These are phyloP conservation scores for Anguilla obscura DNA, from an alignment of 2,797 vertebrate genomes.

Conservation along the genomic window DNA sequence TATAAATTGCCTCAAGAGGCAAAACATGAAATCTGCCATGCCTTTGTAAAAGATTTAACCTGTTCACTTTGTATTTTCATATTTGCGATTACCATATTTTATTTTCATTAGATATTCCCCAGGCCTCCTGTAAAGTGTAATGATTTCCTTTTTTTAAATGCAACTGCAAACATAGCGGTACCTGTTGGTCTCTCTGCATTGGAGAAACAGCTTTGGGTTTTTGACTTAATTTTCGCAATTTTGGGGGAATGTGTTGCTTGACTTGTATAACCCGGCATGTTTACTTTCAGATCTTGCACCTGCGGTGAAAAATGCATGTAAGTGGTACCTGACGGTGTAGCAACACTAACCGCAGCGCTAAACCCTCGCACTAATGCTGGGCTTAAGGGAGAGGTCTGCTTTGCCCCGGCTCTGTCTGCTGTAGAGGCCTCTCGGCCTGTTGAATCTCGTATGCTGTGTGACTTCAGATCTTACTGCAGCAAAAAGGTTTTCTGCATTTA, in stretches of 20 bases:
- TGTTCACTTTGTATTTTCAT: background rate
- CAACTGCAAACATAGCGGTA: background rate
- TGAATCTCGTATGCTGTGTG: background rate
- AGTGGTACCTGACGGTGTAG: conserved; percentile 73
- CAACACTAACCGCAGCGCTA: conserved; percentile 55
- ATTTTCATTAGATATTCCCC: background rate
- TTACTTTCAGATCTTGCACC: conserved; percentile 85
- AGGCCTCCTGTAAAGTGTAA: background rate
- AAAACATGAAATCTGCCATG: background rate
- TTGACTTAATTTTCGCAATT: background rate
- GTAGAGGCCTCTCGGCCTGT: background rate
- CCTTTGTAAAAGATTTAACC: background rate
- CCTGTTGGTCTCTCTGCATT: background rate
- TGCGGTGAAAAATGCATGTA: conserved; percentile 84
- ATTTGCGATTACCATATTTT: background rate
- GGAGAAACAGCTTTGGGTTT: background rate
- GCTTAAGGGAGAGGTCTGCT: background rate
- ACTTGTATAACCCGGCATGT: conserved; percentile 72
- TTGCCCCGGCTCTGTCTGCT: background rate
- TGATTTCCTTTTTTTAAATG: background rate
- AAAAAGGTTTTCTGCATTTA: background rate
- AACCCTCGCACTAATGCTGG: conserved; percentile 46
- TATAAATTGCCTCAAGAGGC: background rate
- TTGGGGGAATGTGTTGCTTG: conserved; percentile 9
- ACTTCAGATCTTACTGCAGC: background rate